A percentile compares a stretch with the other conserved stretches of the same genome.
Evolutionary conservation across 2,113 vertebrate genomes (phyloP).

Genomic region (Gopherus flavomarginatus): DNA sequence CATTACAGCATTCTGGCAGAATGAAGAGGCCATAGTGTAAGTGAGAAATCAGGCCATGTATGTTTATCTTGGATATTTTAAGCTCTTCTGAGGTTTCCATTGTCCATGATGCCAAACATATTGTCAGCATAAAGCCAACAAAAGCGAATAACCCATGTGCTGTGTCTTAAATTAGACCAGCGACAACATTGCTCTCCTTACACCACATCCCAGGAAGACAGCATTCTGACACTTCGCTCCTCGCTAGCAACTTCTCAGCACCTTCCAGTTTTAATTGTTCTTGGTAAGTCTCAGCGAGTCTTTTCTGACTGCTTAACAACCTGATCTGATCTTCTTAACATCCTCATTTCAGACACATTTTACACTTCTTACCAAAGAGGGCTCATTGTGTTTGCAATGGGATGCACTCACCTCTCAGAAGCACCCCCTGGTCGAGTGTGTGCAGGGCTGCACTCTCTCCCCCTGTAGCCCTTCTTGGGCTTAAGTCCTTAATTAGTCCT

Average conservation of each 20-base stretch:
- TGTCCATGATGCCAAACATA: not conserved
- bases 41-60: not conserved
- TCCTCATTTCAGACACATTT: not conserved
- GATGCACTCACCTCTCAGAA: too few species aligned
- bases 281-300: not conserved
- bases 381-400: not conserved
- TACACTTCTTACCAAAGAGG: not conserved
- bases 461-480: too few species aligned
- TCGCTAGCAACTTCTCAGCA: not conserved
- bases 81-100: not conserved
- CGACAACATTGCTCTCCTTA: not conserved
- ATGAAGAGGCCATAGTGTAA: accelerated
- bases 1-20: accelerated
- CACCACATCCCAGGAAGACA: not conserved
- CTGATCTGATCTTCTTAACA: not conserved
- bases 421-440: too few species aligned
- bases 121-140: not conserved
- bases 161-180: not conserved
- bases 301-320: not conserved
- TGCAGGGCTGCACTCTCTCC: too few species aligned
- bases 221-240: not conserved
- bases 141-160: not conserved
- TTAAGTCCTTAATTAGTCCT: too few species aligned
- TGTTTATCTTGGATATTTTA: not conserved
- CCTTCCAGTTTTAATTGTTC: not conserved